Evolutionary conservation across 2,888 invertebrate genomes (phyloP).

Genomic region (Xylophagus ater): DNA sequence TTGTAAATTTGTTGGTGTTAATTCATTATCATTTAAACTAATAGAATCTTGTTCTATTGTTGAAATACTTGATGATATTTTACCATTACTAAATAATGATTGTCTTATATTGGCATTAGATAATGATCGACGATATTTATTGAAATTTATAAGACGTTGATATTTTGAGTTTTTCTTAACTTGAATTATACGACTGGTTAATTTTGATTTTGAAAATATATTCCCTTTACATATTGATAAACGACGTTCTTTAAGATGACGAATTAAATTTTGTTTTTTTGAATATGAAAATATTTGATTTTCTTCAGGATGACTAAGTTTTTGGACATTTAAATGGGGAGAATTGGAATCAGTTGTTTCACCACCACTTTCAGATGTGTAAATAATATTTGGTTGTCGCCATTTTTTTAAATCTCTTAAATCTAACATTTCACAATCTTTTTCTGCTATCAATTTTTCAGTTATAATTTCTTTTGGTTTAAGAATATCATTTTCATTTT

Average conservation of each 20-base stretch:
- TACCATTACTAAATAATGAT: neutral
- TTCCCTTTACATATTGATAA: slow-evolving; percentile 23
- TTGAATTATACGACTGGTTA: slow-evolving; percentile 12
- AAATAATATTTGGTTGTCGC: slow-evolving; percentile 9
- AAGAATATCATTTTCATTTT: neutral
- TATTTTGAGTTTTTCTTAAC: slow-evolving; percentile 21
- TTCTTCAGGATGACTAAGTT: slow-evolving; percentile 13
- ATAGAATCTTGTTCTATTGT: neutral
- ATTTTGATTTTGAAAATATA: slow-evolving; percentile 23
- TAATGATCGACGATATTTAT: slow-evolving; percentile 18
- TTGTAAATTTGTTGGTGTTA: neutral
- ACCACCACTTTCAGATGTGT: slow-evolving; percentile 13
- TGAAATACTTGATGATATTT: neutral
- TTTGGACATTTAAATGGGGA: slow-evolving; percentile 2
- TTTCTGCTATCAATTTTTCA: neutral
- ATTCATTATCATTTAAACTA: neutral
- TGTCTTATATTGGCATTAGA: slow-evolving; percentile 6
- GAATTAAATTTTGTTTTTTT: slow-evolving; percentile 2
- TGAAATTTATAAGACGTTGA: slow-evolving; percentile 23
- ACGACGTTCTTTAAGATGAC: slow-evolving; percentile 15
- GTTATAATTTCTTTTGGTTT: neutral
- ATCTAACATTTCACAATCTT: neutral
- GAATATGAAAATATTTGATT: neutral
- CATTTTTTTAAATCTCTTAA: slow-evolving; percentile 4
- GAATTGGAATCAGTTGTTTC: slow-evolving; percentile 18